Percentiles rank a stretch among this genome's conserved stretches.
Evolutionary conservation across 1,140 invertebrate genomes (phyloP).

Genomic region (Drosophila parvula): DNA sequence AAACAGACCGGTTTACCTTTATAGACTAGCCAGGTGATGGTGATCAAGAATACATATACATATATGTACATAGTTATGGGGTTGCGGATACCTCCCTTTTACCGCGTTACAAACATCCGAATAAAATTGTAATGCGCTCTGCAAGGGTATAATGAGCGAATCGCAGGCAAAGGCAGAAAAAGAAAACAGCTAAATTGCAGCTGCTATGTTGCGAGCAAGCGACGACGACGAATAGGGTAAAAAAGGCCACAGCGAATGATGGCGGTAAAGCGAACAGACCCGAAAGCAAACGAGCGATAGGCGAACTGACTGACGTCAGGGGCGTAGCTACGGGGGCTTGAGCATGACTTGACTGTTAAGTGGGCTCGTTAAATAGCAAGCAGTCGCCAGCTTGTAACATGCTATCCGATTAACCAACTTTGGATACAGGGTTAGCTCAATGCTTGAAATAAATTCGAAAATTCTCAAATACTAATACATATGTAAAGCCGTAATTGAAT

Average conservation of each 20-base stretch:
- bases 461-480: background rate
- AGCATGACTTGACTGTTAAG: conserved; percentile 32
- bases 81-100: conserved; percentile 1
- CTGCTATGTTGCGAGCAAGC: conserved; percentile 67
- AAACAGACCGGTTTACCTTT: conserved; percentile 1
- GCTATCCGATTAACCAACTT: background rate
- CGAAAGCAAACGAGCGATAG: conserved; percentile 64
- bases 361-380: conserved; percentile 13
- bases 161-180: conserved; percentile 50
- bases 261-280: conserved; percentile 53
- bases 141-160: conserved; percentile 72
- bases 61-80: background rate
- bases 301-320: conserved; percentile 40
- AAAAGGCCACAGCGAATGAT: conserved; percentile 66
- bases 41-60: conserved; percentile 1
- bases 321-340: conserved; percentile 39
- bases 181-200: conserved; percentile 72
- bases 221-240: conserved; percentile 69
- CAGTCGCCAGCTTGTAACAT: background rate
- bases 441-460: background rate
- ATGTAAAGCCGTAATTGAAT: background rate
- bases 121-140: conserved; percentile 6
- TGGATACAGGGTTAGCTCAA: background rate
- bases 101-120: conserved; percentile 11
- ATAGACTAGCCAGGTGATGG: conserved; percentile 3